A percentile compares a stretch with the other conserved stretches of the same genome.
These are phyloP conservation scores for Malurus splendens DNA, from an alignment of 2,797 vertebrate genomes.

Conservation along the genomic window DNA sequence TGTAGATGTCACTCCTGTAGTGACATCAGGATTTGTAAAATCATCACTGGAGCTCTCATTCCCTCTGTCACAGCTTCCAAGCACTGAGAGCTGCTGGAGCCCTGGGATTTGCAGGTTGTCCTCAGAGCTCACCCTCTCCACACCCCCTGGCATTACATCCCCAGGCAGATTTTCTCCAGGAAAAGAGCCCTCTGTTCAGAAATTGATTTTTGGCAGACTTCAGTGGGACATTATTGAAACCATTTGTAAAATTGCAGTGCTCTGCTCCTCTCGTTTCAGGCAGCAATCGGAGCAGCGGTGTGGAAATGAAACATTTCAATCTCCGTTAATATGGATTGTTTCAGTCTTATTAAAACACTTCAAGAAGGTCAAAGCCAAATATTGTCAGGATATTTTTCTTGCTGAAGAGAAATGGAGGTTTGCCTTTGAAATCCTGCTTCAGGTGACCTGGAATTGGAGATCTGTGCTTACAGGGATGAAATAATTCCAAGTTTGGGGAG, in stretches of 20 bases:
- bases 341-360: slow-evolving; percentile 52
- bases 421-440: not conserved
- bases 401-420: not conserved
- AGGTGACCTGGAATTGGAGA: not conserved
- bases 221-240: slow-evolving; percentile 46
- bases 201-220: slow-evolving; percentile 50
- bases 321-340: slow-evolving; percentile 54
- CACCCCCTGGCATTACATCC: not conserved
- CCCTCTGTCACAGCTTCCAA: not conserved
- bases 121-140: not conserved
- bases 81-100: not conserved
- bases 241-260: slow-evolving; percentile 51
- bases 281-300: slow-evolving; percentile 22
- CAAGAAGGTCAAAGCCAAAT: slow-evolving; percentile 50
- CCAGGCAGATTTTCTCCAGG: not conserved
- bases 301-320: slow-evolving; percentile 61
- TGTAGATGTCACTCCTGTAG: not conserved
- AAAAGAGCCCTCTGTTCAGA: not conserved
- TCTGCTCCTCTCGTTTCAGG: not conserved
- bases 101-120: not conserved
- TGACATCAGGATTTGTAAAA: not conserved
- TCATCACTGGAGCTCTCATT: not conserved
- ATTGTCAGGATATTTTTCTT: not conserved
- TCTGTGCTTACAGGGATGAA: not conserved
- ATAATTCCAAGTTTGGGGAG: not conserved